These are phyloP conservation scores for Andrena trimmerana DNA, from an alignment of 2,888 invertebrate genomes.

Conservation along the genomic window DNA sequence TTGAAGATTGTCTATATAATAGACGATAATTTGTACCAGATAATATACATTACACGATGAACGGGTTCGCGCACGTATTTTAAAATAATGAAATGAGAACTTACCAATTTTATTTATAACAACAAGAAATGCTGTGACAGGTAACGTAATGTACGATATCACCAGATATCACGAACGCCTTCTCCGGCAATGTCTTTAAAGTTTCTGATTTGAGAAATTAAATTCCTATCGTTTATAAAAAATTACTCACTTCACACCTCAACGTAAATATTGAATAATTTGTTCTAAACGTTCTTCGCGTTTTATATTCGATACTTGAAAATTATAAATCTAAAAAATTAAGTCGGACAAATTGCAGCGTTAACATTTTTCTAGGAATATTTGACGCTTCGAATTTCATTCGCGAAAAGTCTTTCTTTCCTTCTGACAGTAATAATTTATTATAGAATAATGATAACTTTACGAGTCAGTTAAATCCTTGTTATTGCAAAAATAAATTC, in stretches of 20 bases:
- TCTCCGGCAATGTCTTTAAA: background rate
- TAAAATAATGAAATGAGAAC: constrained; percentile 11
- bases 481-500: background rate
- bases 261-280: background rate
- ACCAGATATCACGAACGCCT: constrained; percentile 14
- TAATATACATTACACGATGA: background rate
- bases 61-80: background rate
- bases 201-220: constrained; percentile 9
- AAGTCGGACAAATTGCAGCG: background rate
- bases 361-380: constrained; percentile 24
- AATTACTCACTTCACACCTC: background rate
- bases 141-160: background rate
- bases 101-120: constrained; percentile 25
- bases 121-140: constrained; percentile 21
- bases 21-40: background rate
- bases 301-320: constrained; percentile 7
- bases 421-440: background rate
- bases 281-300: background rate
- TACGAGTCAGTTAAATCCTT: background rate
- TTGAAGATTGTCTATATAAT: background rate
- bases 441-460: background rate
- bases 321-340: background rate
- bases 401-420: background rate
- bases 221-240: constrained; percentile 10
- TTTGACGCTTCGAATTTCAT: constrained; percentile 15